Conservation (phyloP, 2,113 vertebrate genomes). For the Motacilla alba region DNA sequence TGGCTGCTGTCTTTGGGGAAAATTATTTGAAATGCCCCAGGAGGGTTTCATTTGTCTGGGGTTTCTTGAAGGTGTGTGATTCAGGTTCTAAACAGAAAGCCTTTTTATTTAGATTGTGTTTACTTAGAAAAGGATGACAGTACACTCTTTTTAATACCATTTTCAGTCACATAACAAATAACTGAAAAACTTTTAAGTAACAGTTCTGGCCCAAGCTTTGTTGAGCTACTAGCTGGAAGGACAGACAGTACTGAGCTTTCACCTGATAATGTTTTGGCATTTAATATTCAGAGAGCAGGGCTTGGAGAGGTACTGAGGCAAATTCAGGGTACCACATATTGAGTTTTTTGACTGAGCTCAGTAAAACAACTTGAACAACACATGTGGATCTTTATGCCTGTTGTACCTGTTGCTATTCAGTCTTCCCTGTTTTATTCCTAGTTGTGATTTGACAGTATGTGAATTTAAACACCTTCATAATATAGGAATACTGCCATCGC, state of each 20-base stretch:
- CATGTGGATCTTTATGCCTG: not conserved
- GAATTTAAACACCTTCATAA: constrained; percentile 27
- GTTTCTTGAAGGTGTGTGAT: not conserved
- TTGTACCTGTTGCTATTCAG: not conserved
- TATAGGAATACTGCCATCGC: not conserved
- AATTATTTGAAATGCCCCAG: not conserved
- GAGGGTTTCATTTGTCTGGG: not conserved
- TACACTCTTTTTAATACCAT: not conserved
- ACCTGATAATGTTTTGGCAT: not conserved
- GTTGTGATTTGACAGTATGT: not conserved
- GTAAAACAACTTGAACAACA: not conserved
- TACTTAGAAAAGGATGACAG: not conserved
- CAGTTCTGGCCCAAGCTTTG: not conserved
- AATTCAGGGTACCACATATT: not conserved
- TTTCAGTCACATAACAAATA: not conserved
- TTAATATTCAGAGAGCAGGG: not conserved
- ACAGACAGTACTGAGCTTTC: not conserved
- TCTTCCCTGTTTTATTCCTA: not conserved
- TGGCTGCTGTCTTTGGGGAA: not conserved
- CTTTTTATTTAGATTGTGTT: not conserved
- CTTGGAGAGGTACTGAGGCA: not conserved
- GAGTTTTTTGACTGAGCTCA: not conserved
- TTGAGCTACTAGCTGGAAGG: not conserved
- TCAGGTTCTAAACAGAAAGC: not conserved
- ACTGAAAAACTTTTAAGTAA: not conserved